Evolutionary conservation across 2,888 invertebrate genomes (phyloP), one percentile per base, ranked within the genome.

Genomic region (Pinctada fucata): DNA sequence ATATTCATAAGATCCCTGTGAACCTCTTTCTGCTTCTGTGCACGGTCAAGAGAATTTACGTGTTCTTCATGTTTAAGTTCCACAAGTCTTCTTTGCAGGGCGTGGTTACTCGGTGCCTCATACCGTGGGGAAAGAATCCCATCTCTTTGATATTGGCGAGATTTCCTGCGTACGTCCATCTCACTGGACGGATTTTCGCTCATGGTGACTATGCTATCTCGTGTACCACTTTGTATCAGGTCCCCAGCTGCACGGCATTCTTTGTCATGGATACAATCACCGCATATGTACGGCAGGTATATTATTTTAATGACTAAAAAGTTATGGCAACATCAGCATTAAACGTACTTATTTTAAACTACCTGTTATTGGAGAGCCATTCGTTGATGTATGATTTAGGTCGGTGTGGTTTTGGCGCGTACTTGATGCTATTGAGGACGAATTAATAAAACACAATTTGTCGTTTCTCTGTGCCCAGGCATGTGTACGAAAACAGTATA

Each of bases 1-100:
- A 79, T 79, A 50, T 66, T 75, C 10, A 50, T 10, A 2, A 79
- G 71, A 10, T 79, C 79, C 50, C 48, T n/a, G 3, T 79, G 75
- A 2, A 79, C 50, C 48, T 71, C 75, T 31, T 66, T 51, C 52
- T 79, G 75, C 31, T 69, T 50, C 6, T 71, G 64, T 4, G 13
- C 47, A 48, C 71, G 67, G 3, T 66, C 74, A 2, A 74, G 48
- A 49, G 66, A 31, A 13, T 72, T 51, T 45, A 70, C 8, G 10
- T 49, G 8, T 48, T 72, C 51, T 4, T 79, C 70, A 52, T 45
- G 58, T 5, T 75, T 68, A 10, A 79, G 51, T 4, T 79, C 72
- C 58, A 50, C 66, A 8, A 79, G 8, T n/a, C 72, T 72, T 10
- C 13, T 58, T 1, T 58, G 6, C 6, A 58, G 58, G 13, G 58